phyloP scores from a whole-genome alignment of 2,888 invertebrate genomes.

The Blastobasis lacticolella region DNA sequence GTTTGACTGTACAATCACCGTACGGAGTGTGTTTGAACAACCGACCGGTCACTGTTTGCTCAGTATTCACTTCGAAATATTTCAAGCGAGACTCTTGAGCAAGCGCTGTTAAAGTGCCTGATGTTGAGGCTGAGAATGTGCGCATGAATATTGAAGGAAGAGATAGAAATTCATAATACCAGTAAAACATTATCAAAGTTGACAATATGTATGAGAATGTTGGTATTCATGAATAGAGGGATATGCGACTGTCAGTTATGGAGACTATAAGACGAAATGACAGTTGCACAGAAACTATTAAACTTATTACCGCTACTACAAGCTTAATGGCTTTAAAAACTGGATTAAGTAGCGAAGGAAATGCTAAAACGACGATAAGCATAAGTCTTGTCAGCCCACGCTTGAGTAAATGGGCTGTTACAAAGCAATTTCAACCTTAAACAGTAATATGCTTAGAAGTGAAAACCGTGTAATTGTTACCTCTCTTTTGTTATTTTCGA shows the following conservation, averaged over 20 bases:
- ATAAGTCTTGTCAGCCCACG: constrained; percentile 67
- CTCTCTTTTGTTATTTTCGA: too few relatives aligned
- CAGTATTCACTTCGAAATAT: constrained; percentile 60
- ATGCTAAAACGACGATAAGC: constrained; percentile 68
- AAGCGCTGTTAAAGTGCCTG: constrained; percentile 17
- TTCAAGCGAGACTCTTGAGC: constrained; percentile 48
- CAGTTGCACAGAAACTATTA: constrained; percentile 39
- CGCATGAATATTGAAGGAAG: constrained; percentile 5
- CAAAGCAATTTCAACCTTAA: constrained; percentile 28
- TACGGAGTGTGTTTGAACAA: constrained; percentile 49
- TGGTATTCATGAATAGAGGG: too few relatives aligned
- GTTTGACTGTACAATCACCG: constrained; percentile 11
- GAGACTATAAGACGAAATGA: background rate
- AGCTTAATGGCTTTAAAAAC: constrained; percentile 63
- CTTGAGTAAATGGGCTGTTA: constrained; percentile 11
- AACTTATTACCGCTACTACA: constrained; percentile 56
- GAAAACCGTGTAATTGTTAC: too few relatives aligned
- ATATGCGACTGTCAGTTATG: too few relatives aligned
- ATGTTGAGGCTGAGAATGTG: background rate
- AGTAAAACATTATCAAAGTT: too few relatives aligned
- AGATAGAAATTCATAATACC: background rate
- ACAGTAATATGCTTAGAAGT: background rate
- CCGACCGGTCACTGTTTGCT: constrained; percentile 68
- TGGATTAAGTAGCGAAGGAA: constrained; percentile 68
- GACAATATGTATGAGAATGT: too few relatives aligned